Evolutionary conservation across 2,113 vertebrate species (phyloP).

Genomic region (Phoxinus phoxinus): DNA sequence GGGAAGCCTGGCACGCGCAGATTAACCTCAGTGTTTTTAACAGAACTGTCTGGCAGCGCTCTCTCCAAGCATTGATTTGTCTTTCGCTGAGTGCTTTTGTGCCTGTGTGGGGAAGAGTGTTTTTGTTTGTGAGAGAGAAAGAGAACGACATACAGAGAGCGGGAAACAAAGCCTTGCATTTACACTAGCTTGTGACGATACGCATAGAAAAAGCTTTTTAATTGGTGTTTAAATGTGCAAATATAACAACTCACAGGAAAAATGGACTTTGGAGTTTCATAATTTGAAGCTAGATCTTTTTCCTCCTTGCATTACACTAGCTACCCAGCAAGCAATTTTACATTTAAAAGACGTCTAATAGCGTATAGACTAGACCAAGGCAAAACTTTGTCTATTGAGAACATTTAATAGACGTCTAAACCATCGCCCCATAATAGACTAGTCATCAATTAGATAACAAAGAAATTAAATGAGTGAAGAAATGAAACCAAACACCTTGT

Average conservation of each 20-base stretch:
- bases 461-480: too few species aligned
- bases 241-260: not conserved
- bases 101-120: not conserved
- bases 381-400: too few species aligned
- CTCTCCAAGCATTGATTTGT: slow-evolving; percentile 52
- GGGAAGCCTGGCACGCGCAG: slow-evolving; percentile 39
- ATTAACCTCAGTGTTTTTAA: slow-evolving; percentile 58
- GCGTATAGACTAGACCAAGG: too few species aligned
- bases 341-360: too few species aligned
- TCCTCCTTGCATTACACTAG: too few species aligned
- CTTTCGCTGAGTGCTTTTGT: slow-evolving; percentile 36
- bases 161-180: not conserved
- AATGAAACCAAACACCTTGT: too few species aligned
- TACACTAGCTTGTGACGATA: not conserved
- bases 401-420: too few species aligned
- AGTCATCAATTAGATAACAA: too few species aligned
- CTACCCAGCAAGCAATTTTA: too few species aligned
- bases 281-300: too few species aligned
- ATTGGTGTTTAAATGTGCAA: not conserved
- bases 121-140: slow-evolving; percentile 14
- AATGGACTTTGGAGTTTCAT: not conserved
- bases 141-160: not conserved
- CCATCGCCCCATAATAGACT: too few species aligned
- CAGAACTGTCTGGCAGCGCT: slow-evolving; percentile 43
- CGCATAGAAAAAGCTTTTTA: not conserved